phyloP scores from a whole-genome alignment of 2,113 vertebrate species.

The Petaurus breviceps region DNA sequence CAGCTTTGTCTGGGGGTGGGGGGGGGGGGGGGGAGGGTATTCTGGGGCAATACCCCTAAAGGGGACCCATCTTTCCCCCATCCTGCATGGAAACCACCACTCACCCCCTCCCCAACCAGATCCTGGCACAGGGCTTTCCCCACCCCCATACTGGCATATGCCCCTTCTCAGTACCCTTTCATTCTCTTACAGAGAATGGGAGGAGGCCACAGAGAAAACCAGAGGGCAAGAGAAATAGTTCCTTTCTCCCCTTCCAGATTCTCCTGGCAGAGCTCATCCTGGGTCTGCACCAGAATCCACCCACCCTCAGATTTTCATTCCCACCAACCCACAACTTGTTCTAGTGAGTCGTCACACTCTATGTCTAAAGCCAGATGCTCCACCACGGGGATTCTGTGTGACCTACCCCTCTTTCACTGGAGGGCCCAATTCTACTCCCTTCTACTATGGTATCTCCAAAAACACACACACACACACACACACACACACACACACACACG shows the following conservation, averaged over 20 bases:
- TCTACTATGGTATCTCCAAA: background rate
- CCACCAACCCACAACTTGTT: slow-evolving; percentile 21
- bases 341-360: background rate
- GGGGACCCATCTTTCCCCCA: slow-evolving; percentile 53
- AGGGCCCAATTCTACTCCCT: background rate
- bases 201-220: background rate
- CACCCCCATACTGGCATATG: slow-evolving; percentile 70
- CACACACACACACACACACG: background rate
- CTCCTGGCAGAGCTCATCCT: background rate
- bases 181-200: background rate
- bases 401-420: slow-evolving; percentile 36
- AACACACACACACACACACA: background rate
- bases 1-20: slow-evolving; percentile 26
- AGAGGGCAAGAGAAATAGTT: background rate
- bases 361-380: background rate
- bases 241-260: background rate
- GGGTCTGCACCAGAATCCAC: background rate
- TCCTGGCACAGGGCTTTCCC: slow-evolving; percentile 75
- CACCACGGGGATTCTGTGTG: background rate
- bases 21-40: background rate
- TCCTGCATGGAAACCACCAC: slow-evolving; percentile 72
- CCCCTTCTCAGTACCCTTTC: slow-evolving; percentile 46
- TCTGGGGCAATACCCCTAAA: slow-evolving; percentile 40
- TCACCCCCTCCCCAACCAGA: slow-evolving; percentile 19
- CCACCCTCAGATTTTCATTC: background rate